A percentile compares a stretch with the other conserved stretches of the same genome.
Conservation (phyloP, 2,797 vertebrate genomes). For the Chrysocyon brachyurus region DNA sequence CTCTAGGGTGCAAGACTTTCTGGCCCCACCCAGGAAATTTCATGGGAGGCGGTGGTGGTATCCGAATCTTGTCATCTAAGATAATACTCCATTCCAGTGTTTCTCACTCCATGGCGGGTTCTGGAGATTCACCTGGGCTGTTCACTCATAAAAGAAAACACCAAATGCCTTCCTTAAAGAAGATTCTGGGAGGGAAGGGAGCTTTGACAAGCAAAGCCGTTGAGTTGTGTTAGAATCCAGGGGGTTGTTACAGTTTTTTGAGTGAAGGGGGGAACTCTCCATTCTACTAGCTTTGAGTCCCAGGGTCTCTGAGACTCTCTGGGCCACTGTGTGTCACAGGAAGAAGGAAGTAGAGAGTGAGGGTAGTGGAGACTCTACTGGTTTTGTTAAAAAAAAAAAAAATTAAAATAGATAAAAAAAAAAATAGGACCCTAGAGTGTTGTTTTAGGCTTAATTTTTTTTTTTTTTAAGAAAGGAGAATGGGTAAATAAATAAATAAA, state of each 20-base stretch:
- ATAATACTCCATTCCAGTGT: not conserved
- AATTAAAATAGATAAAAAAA: not conserved
- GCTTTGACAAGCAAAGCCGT: not conserved
- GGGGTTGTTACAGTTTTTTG: not conserved
- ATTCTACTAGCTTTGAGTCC: not conserved
- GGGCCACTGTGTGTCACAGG: not conserved
- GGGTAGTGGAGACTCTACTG: not conserved
- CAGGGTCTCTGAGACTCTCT: not conserved
- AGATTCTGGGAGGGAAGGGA: not conserved
- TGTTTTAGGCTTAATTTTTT: not conserved
- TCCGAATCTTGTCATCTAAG: not conserved
- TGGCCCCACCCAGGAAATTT: not conserved
- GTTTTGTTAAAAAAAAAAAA: not conserved
- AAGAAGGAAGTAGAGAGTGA: not conserved
- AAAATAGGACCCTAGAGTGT: too few relatives aligned
- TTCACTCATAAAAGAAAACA: not conserved
- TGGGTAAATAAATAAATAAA: rapidly evolving
- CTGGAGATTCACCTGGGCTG: not conserved
- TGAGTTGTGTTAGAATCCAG: not conserved
- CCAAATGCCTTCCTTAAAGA: not conserved
- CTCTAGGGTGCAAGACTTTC: not conserved
- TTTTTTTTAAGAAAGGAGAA: not conserved
- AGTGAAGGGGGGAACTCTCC: not conserved
- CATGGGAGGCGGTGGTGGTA: not conserved
- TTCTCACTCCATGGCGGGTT: not conserved